Conservation (phyloP, 2,888 invertebrate genomes). For the Cerastoderma edule region DNA sequence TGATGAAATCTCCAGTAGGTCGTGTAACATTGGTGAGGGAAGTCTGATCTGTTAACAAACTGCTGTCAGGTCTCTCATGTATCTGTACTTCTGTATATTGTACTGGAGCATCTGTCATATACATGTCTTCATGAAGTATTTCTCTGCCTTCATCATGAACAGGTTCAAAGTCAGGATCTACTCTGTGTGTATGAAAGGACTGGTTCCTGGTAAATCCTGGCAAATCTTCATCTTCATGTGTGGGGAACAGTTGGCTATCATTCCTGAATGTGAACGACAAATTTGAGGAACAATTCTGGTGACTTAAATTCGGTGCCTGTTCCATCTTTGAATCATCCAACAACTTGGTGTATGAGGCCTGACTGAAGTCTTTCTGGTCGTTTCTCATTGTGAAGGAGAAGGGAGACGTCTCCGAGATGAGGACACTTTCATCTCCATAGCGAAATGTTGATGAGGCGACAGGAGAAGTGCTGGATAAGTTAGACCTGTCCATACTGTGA, state of each 20-base stretch:
- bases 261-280: conserved; percentile 56
- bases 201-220: conserved; percentile 44
- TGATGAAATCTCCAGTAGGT: conserved; percentile 40
- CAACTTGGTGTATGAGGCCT: conserved; percentile 31
- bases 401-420: conserved; percentile 39
- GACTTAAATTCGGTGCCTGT: conserved; percentile 10
- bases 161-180: not conserved
- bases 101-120: not conserved
- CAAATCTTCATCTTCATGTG: conserved; percentile 48
- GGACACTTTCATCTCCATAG: conserved; percentile 8
- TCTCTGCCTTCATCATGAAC: not conserved
- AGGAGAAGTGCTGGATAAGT: conserved; percentile 31
- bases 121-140: not conserved
- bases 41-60: conserved; percentile 24
- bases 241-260: conserved; percentile 54
- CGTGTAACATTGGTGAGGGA: conserved; percentile 57
- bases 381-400: conserved; percentile 34
- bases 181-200: not conserved
- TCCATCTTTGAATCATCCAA: conserved; percentile 24
- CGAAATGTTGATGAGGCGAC: conserved; percentile 55
- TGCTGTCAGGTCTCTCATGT: conserved; percentile 16
- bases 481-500: conserved; percentile 7
- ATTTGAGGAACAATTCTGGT: conserved; percentile 43
- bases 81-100: conserved; percentile 2
- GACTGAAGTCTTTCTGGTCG: conserved; percentile 30